A percentile compares a stretch with the other conserved stretches of the same genome.
These are phyloP conservation scores for Danio aesculapii DNA, from an alignment of 2,797 vertebrate genomes.

Conservation along the genomic window DNA sequence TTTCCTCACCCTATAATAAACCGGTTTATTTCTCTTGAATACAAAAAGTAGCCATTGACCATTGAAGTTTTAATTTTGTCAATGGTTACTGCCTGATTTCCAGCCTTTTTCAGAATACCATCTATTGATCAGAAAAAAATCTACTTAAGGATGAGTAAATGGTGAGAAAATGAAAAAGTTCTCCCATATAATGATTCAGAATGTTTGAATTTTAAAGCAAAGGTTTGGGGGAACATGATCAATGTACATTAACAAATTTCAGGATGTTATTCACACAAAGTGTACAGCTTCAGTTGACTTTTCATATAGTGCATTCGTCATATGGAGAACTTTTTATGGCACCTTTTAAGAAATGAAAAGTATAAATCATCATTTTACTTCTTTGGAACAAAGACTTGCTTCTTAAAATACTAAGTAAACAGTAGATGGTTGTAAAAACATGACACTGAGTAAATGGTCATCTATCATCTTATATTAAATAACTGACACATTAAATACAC, in stretches of 20 bases:
- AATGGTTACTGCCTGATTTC: too few species aligned
- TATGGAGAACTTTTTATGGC: neutral
- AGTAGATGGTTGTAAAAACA: neutral
- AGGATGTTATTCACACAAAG: neutral
- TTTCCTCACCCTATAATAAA: neutral
- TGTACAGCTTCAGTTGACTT: neutral
- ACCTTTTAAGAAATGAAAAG: neutral
- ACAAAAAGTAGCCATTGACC: too few species aligned
- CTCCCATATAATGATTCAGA: neutral
- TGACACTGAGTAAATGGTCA: neutral
- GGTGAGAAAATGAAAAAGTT: too few species aligned
- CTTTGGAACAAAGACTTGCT: neutral
- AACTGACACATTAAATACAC: neutral
- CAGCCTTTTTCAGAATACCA: too few species aligned
- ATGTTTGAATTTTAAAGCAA: neutral
- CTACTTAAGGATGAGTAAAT: too few species aligned
- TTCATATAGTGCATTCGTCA: neutral
- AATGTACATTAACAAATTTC: neutral
- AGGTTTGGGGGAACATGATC: neutral
- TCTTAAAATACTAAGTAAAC: neutral
- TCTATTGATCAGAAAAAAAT: too few species aligned
- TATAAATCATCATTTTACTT: neutral
- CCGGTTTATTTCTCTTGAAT: too few species aligned
- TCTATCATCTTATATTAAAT: conserved; percentile 5
- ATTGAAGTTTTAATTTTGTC: too few species aligned